phyloP scores from a whole-genome alignment of 2,797 vertebrate species.

The Margarornis squamiger region DNA sequence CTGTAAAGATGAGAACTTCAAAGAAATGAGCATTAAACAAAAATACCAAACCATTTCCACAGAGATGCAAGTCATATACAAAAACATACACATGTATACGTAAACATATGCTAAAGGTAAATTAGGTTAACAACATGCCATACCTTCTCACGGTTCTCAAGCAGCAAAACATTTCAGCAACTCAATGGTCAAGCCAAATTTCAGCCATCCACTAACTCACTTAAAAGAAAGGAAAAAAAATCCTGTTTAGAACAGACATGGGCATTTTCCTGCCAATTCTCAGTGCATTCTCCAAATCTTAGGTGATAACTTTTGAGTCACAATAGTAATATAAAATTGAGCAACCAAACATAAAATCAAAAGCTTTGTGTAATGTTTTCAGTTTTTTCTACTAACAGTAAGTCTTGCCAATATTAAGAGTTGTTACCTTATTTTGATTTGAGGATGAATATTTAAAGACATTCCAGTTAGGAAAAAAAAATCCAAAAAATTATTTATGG shows the following conservation, averaged over 20 bases:
- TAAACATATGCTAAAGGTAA: background rate
- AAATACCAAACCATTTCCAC: background rate
- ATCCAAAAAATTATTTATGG: background rate
- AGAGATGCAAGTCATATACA: background rate
- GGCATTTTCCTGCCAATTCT: background rate
- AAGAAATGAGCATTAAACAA: background rate
- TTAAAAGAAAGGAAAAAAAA: background rate
- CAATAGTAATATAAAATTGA: background rate
- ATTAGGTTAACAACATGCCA: background rate
- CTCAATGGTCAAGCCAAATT: conserved; percentile 18
- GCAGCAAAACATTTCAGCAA: conserved; percentile 77
- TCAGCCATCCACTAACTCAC: conserved; percentile 63
- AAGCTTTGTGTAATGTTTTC: background rate
- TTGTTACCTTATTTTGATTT: background rate
- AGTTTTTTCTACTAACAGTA: background rate
- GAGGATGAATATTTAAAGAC: background rate
- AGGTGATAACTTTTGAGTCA: background rate
- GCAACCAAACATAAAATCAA: background rate
- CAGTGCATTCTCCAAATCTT: background rate
- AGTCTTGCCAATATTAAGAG: background rate
- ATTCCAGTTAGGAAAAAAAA: background rate
- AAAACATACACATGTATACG: background rate
- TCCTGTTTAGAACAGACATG: background rate
- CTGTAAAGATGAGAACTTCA: background rate
- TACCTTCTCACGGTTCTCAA: conserved; percentile 76